These are phyloP conservation scores for Eidolon helvum DNA, from an alignment of 2,113 vertebrate species.

Conservation along the genomic window DNA sequence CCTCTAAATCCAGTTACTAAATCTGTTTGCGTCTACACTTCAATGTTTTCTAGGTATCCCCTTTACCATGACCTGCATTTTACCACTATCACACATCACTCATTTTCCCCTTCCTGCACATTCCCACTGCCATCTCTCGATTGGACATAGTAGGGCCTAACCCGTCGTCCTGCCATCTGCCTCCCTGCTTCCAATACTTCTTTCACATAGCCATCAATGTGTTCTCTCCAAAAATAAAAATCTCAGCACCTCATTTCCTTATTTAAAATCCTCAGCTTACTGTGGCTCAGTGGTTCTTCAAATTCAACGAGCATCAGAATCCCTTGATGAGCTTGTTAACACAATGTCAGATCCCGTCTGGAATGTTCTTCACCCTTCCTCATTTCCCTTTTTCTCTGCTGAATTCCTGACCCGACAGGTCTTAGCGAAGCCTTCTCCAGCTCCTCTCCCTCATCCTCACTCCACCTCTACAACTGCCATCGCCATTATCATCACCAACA, in stretches of 20 bases:
- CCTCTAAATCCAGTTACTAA: neutral
- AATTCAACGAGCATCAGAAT: neutral
- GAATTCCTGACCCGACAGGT: neutral
- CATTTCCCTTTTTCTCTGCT: neutral
- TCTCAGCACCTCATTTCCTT: neutral
- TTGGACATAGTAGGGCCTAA: neutral
- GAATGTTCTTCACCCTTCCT: neutral
- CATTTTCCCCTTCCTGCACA: no score
- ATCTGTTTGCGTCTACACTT: neutral
- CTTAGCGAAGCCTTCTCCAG: neutral
- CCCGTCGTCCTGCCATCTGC: neutral
- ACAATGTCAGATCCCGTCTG: neutral
- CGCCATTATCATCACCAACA: neutral
- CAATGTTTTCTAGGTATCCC: neutral
- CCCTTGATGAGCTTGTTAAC: neutral
- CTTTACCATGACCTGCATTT: neutral
- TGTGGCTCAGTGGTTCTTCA: neutral
- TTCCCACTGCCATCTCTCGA: neutral
- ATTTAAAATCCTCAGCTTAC: neutral
- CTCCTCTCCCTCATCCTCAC: neutral
- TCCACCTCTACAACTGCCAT: neutral
- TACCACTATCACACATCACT: fast-evolving
- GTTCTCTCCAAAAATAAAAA: neutral
- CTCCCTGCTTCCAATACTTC: neutral
- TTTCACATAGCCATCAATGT: neutral